phyloP scores from a whole-genome alignment of 2,888 invertebrate genomes.

The Alsophila aescularia region DNA sequence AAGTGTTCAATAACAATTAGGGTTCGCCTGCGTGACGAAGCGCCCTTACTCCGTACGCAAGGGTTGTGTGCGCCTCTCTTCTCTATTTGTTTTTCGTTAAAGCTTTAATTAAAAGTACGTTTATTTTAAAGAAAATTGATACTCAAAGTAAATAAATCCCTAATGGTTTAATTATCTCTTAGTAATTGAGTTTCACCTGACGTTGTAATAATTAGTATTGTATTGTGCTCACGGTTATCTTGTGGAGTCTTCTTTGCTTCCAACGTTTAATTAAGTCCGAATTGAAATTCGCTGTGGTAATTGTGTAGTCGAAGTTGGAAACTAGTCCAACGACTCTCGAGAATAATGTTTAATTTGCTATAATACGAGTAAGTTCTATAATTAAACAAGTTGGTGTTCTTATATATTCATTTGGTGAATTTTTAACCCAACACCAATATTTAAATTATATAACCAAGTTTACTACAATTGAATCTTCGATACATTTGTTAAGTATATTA shows the following conservation, averaged over 20 bases:
- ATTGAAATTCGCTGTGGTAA: conserved; percentile 24
- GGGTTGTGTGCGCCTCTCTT: conserved; percentile 69
- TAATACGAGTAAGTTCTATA: conserved; percentile 11
- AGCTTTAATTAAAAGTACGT: conserved; percentile 83
- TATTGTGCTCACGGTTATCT: conserved; percentile 54
- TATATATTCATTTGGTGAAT: too few relatives aligned
- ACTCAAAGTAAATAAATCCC: conserved; percentile 81
- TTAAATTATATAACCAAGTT: too few relatives aligned
- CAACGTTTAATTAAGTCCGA: conserved; percentile 38
- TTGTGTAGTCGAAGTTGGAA: conserved; percentile 20
- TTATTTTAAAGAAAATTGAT: conserved; percentile 82
- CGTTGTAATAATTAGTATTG: conserved; percentile 68
- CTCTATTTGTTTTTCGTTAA: conserved; percentile 81
- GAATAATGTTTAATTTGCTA: conserved; percentile 23
- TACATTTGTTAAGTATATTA: too few relatives aligned
- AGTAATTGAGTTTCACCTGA: conserved; percentile 81
- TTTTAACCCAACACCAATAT: too few relatives aligned
- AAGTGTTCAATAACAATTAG: conserved; percentile 48
- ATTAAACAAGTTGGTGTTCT: conserved; percentile 14
- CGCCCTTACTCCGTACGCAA: conserved; percentile 52
- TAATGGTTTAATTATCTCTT: conserved; percentile 82
- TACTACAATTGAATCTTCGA: too few relatives aligned
- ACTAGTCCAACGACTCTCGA: conserved; percentile 22
- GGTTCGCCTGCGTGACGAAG: conserved; percentile 50
- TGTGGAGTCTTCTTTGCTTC: conserved; percentile 46